Percentiles rank a stretch among this genome's conserved stretches.
These are phyloP conservation scores for Iselma pallidipennis DNA, from an alignment of 2,888 invertebrate species.

Conservation along the genomic window DNA sequence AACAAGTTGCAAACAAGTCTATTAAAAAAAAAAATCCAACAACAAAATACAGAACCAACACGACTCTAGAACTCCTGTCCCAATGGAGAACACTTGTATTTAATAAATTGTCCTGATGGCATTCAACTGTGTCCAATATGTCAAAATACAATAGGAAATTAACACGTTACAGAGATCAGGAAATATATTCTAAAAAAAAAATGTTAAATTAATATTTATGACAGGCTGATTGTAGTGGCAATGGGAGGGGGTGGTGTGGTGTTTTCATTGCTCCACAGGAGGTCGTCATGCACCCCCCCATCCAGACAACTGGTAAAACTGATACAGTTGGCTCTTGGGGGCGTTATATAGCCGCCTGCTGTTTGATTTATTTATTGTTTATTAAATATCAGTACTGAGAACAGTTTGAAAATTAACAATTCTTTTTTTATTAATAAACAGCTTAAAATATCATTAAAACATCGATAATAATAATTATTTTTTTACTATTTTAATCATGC, in stretches of 20 bases:
- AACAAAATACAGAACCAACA: no score
- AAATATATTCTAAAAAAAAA: constrained; percentile 37
- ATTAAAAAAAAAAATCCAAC: no score
- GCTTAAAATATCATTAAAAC: no score
- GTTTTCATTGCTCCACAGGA: constrained; percentile 15
- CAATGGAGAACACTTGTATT: constrained; percentile 6
- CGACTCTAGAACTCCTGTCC: no score
- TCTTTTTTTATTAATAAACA: no score
- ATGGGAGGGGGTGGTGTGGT: constrained; percentile 32
- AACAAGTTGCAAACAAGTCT: neutral
- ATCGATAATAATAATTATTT: no score
- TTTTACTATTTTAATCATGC: neutral
- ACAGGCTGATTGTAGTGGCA: constrained; percentile 37
- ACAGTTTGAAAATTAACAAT: no score
- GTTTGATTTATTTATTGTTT: constrained; percentile 43
- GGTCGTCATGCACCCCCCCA: constrained; percentile 27
- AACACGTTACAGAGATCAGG: constrained; percentile 44
- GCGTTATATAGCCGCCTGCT: constrained; percentile 37
- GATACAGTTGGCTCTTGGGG: constrained; percentile 30
- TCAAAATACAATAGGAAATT: constrained; percentile 46
- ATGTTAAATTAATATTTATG: constrained; percentile 49
- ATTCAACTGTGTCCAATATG: constrained; percentile 39
- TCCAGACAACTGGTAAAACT: constrained; percentile 23
- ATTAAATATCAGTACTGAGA: constrained; percentile 20
- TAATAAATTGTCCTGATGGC: constrained; percentile 14